Evolutionary conservation across 2,113 vertebrate species (phyloP).

Genomic region (Turdus rufiventris): DNA sequence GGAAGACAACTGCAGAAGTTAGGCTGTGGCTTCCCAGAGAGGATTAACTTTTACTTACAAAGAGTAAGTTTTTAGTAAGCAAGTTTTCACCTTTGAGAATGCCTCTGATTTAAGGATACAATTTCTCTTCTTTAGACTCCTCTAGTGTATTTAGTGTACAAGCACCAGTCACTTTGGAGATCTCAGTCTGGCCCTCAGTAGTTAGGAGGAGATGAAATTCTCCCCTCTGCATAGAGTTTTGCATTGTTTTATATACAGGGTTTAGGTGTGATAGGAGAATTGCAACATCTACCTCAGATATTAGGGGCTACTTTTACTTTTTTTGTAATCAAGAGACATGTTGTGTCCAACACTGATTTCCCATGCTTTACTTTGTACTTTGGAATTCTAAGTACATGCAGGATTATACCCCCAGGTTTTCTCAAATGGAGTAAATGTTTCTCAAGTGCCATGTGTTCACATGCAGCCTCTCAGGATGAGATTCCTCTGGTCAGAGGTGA

Average conservation of each 20-base stretch:
- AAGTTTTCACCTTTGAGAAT: background rate
- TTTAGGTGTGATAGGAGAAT: background rate
- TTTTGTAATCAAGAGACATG: background rate
- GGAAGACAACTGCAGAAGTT: background rate
- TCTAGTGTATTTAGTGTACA: background rate
- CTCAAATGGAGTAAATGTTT: background rate
- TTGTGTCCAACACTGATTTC: background rate
- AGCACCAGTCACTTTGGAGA: background rate
- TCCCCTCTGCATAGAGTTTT: background rate
- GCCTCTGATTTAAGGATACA: background rate
- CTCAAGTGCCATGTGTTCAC: accelerated
- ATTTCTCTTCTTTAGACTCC: background rate
- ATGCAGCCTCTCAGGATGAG: background rate
- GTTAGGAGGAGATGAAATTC: background rate
- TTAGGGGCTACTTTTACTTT: background rate
- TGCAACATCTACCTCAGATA: background rate
- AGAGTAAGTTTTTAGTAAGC: background rate
- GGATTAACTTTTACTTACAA: background rate
- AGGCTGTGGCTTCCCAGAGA: background rate
- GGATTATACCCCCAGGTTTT: background rate
- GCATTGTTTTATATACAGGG: background rate
- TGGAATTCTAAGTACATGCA: background rate
- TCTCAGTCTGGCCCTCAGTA: background rate
- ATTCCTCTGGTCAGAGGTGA: background rate
- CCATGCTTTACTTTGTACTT: background rate